phyloP scores from a whole-genome alignment of 1,140 invertebrate genomes.

The Brachionus asplanchnoidis region DNA sequence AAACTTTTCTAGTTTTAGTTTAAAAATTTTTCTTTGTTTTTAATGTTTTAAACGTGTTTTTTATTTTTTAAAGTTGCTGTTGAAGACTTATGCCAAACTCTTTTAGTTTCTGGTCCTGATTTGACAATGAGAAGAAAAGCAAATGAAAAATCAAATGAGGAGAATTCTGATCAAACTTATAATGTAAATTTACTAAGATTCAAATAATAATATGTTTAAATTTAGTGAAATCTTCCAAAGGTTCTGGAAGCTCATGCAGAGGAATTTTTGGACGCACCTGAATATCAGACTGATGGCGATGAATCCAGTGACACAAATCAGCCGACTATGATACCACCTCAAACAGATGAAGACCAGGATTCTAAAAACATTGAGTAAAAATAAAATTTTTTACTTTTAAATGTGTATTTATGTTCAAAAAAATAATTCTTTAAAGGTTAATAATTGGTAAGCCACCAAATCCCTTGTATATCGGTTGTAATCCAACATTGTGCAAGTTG shows the following conservation, averaged over 20 bases:
- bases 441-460: constrained; percentile 17
- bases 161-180: neutral
- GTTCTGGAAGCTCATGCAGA: constrained; percentile 21
- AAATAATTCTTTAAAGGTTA: neutral
- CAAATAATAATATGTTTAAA: neutral
- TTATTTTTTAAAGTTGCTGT: constrained; percentile 11
- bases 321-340: neutral
- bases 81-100: constrained; percentile 36
- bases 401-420: neutral
- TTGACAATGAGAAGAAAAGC: constrained; percentile 15
- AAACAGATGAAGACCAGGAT: neutral
- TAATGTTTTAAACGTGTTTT: neutral
- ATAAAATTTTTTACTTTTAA: neutral
- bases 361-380: constrained; percentile 13
- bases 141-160: neutral
- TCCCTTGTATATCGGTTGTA: constrained; percentile 31
- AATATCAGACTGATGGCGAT: neutral
- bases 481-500: constrained; percentile 29
- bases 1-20: constrained; percentile 20
- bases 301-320: neutral
- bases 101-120: constrained; percentile 32
- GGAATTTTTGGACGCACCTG: neutral
- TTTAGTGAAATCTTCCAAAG: neutral
- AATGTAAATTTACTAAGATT: neutral
- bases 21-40: neutral